These are phyloP conservation scores for Hucho hucho DNA, from an alignment of 2,113 vertebrate genomes.

Conservation along the genomic window DNA sequence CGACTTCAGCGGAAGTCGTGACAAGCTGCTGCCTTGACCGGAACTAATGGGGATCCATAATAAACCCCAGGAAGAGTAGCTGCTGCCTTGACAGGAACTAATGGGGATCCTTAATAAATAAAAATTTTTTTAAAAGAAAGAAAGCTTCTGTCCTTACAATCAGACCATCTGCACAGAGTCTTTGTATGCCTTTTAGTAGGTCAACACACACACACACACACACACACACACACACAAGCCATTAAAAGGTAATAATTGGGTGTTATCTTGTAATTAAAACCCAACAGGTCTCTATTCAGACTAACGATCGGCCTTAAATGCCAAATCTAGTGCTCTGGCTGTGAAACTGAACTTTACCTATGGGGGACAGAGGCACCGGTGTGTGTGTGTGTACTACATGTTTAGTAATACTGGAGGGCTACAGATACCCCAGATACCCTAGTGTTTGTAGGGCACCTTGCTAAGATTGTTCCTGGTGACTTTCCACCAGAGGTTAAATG, in stretches of 20 bases:
- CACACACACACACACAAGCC: neutral
- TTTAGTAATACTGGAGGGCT: too few species aligned
- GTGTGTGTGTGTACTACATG: too few species aligned
- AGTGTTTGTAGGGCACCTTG: slow-evolving; percentile 4
- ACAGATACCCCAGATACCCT: neutral
- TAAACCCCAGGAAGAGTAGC: too few species aligned
- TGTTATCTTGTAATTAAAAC: slow-evolving; percentile 18
- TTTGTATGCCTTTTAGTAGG: slow-evolving; percentile 15
- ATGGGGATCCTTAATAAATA: too few species aligned
- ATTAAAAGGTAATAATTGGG: slow-evolving; percentile 2
- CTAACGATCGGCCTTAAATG: neutral
- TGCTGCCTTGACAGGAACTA: too few species aligned
- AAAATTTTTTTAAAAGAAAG: neutral
- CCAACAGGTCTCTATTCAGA: neutral
- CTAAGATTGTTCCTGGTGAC: neutral
- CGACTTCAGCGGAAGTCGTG: too few species aligned
- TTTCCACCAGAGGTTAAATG: slow-evolving; percentile 9
- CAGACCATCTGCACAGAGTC: slow-evolving; percentile 1
- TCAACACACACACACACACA: neutral
- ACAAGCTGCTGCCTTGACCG: accelerated
- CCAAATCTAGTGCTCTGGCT: neutral
- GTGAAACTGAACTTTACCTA: neutral
- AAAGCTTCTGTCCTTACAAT: slow-evolving; percentile 4
- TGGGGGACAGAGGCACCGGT: neutral
- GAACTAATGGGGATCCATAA: too few species aligned